phyloP scores from a whole-genome alignment of 2,113 vertebrate species.

The Erythrolamprus reginae region DNA sequence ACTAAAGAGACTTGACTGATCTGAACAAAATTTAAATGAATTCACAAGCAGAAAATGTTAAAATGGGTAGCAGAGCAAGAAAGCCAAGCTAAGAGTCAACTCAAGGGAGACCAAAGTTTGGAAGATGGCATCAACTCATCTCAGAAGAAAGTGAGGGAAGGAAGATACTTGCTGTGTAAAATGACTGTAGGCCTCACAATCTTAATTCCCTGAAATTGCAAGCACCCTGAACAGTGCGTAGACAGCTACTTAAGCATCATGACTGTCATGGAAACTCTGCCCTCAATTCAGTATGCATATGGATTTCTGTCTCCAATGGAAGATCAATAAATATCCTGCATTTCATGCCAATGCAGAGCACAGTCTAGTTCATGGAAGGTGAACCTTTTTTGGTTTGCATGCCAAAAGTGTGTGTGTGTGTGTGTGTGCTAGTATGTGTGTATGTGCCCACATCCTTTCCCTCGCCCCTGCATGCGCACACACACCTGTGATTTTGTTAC shows the following conservation, averaged over 20 bases:
- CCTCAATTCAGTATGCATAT: neutral
- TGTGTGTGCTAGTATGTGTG: too few relatives aligned
- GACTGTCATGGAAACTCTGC: neutral
- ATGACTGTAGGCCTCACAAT: neutral
- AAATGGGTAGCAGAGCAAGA: constrained; percentile 12
- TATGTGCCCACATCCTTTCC: too few relatives aligned
- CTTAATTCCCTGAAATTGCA: constrained; percentile 9
- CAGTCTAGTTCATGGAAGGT: neutral
- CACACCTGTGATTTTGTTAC: too few relatives aligned
- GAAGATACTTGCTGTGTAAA: neutral
- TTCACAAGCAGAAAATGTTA: constrained; percentile 44
- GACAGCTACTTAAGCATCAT: neutral
- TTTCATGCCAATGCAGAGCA: neutral
- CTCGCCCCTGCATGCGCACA: too few relatives aligned
- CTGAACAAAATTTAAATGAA: constrained; percentile 31
- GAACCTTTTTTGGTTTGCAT: too few relatives aligned
- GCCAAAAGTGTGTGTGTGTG: too few relatives aligned
- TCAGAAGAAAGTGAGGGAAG: neutral
- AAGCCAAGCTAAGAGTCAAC: neutral
- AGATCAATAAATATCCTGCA: accelerated
- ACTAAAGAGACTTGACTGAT: constrained; percentile 48
- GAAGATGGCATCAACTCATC: neutral
- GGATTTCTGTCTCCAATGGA: neutral
- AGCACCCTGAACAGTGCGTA: neutral
- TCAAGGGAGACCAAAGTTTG: constrained; percentile 8